Conservation (phyloP, 2,113 vertebrate genomes). For the Notiomystis cincta region DNA sequence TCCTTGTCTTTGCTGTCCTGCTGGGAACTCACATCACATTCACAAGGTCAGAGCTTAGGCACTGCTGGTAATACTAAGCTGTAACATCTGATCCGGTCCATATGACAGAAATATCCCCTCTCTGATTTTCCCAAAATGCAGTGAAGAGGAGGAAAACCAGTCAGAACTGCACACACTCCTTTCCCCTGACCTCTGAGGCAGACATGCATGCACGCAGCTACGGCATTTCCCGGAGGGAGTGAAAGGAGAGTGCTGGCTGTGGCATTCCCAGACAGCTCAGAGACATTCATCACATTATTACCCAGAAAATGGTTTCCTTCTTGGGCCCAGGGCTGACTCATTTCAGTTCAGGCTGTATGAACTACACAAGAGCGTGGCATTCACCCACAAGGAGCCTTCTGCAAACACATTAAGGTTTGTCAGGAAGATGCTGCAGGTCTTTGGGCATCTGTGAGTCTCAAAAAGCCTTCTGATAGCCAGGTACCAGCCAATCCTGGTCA, state of each 20-base stretch:
- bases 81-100: not conserved
- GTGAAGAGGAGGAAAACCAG: not conserved
- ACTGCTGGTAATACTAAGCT: not conserved
- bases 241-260: not conserved
- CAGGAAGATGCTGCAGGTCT: not conserved
- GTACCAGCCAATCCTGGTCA: not conserved
- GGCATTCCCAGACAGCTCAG: not conserved
- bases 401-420: too few relatives aligned
- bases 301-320: not conserved
- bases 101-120: not conserved
- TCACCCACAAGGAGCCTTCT: not conserved
- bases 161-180: not conserved
- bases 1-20: not conserved
- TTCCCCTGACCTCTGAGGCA: not conserved
- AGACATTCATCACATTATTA: not conserved
- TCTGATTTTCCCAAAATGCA: not conserved
- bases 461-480: not conserved
- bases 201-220: not conserved
- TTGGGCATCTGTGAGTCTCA: not conserved
- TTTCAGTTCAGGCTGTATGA: not conserved
- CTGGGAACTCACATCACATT: fast-evolving
- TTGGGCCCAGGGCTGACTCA: not conserved
- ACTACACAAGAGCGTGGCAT: too few relatives aligned
- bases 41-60: not conserved
- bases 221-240: fast-evolving